These are phyloP conservation scores for Amphipyra berbera DNA, from an alignment of 2,888 invertebrate species.

Conservation along the genomic window DNA sequence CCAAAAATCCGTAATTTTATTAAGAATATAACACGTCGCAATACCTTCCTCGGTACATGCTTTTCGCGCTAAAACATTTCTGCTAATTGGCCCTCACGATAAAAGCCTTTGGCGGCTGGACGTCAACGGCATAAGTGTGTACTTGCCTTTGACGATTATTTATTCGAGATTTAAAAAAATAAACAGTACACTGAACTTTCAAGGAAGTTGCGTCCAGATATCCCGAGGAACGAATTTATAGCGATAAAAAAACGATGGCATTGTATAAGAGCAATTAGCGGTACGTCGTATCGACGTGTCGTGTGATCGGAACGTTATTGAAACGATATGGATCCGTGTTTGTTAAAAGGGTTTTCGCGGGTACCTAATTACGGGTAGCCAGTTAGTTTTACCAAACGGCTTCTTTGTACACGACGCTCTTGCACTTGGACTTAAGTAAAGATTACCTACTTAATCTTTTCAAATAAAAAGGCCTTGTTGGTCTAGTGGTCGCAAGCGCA, in stretches of 20 bases:
- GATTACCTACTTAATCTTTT: too few species aligned
- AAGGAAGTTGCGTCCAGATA: conserved; percentile 53
- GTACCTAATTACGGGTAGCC: background rate
- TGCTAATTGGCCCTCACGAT: conserved; percentile 69
- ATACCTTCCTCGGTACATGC: conserved; percentile 11
- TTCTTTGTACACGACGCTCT: too few species aligned
- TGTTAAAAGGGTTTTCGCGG: conserved; percentile 17
- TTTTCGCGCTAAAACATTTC: conserved; percentile 55
- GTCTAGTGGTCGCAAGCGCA: too few species aligned
- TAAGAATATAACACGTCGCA: conserved; percentile 32
- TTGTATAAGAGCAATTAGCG: conserved; percentile 46
- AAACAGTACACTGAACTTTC: conserved; percentile 56
- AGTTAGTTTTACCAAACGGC: too few species aligned
- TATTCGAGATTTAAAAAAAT: conserved; percentile 51
- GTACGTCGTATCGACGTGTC: conserved; percentile 9
- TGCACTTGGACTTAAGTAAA: too few species aligned
- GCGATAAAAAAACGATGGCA: conserved; percentile 30
- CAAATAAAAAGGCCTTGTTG: too few species aligned
- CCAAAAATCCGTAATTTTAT: conserved; percentile 31
- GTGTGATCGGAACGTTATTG: conserved; percentile 25
- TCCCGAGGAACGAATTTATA: conserved; percentile 42
- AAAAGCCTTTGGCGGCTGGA: conserved; percentile 62
- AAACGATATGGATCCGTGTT: conserved; percentile 24
- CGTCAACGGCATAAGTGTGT: conserved; percentile 50
- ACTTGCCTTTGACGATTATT: conserved; percentile 60